Evolutionary conservation across 2,888 invertebrate genomes (phyloP).

Genomic region (Lepidochrysops patricia): DNA sequence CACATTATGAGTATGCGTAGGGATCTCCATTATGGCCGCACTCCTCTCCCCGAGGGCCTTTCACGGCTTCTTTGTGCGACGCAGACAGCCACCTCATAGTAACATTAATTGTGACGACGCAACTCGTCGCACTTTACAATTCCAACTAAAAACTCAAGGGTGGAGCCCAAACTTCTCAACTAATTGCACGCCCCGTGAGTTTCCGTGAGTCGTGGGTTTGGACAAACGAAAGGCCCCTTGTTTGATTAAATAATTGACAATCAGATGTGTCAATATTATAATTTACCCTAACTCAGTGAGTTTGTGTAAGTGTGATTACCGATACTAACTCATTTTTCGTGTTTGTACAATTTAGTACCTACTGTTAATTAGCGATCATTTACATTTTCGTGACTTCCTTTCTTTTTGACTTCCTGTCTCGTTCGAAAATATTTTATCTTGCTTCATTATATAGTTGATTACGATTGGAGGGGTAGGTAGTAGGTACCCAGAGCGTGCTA

Average conservation of each 20-base stretch:
- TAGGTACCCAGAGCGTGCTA: not conserved
- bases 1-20: slow-evolving; percentile 21
- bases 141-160: slow-evolving; percentile 24
- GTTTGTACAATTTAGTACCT: not conserved
- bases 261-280: slow-evolving; percentile 26
- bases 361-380: not conserved
- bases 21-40: slow-evolving; percentile 27
- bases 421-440: not conserved
- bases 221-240: slow-evolving; percentile 18
- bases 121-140: slow-evolving; percentile 22
- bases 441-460: not conserved
- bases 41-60: slow-evolving; percentile 27
- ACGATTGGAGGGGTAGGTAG: not conserved
- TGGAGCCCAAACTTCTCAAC: slow-evolving; percentile 17
- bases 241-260: slow-evolving; percentile 27
- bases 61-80: slow-evolving; percentile 27
- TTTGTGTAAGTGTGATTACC: slow-evolving; percentile 2
- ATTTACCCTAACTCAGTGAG: slow-evolving; percentile 14
- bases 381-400: not conserved
- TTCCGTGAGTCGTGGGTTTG: slow-evolving; percentile 21
- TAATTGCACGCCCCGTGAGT: not conserved
- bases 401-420: not conserved
- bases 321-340: not conserved
- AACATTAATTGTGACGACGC: slow-evolving; percentile 25
- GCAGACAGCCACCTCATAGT: slow-evolving; percentile 26